Conservation (phyloP, 2,113 vertebrate species). For the Clarias macrocephalus region DNA sequence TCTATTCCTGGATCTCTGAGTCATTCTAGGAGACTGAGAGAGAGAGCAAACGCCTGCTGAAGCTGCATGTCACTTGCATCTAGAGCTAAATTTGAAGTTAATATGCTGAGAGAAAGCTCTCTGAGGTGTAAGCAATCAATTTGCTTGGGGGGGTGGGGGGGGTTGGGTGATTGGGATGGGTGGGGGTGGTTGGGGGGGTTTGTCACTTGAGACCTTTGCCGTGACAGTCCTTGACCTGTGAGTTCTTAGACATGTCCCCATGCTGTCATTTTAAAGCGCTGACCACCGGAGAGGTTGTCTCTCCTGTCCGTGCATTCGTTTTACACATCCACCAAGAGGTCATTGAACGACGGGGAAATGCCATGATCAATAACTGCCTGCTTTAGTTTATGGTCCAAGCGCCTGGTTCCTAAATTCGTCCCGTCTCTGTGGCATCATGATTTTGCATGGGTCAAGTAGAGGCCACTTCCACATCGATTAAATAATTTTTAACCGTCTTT, state of each 20-base stretch:
- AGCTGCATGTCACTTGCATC: not conserved
- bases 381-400: constrained; percentile 71
- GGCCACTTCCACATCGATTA: constrained; percentile 65
- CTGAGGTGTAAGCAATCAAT: constrained; percentile 72
- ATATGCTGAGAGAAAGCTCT: constrained; percentile 51
- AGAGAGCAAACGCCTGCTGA: not conserved
- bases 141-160: constrained; percentile 20
- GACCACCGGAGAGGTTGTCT: constrained; percentile 53
- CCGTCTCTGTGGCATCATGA: constrained; percentile 64
- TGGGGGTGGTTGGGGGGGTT: too few relatives aligned
- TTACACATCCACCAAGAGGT: constrained; percentile 60
- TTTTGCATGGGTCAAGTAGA: constrained; percentile 67
- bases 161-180: too few relatives aligned
- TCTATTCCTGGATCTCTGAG: not conserved
- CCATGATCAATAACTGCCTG: constrained; percentile 74
- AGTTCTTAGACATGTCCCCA: constrained; percentile 52
- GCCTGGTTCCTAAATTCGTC: constrained; percentile 61
- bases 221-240: constrained; percentile 66
- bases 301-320: constrained; percentile 63
- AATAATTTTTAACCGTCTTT: constrained; percentile 66
- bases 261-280: constrained; percentile 70
- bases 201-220: constrained; percentile 66
- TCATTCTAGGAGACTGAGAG: not conserved
- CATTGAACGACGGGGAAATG: constrained; percentile 54
- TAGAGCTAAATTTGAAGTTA: constrained; percentile 62